Evolutionary conservation across 92 coral and sea anemone genomes (phyloP), one percentile per base, ranked within the genome.

Genomic region (Epizoanthus stellaris): DNA sequence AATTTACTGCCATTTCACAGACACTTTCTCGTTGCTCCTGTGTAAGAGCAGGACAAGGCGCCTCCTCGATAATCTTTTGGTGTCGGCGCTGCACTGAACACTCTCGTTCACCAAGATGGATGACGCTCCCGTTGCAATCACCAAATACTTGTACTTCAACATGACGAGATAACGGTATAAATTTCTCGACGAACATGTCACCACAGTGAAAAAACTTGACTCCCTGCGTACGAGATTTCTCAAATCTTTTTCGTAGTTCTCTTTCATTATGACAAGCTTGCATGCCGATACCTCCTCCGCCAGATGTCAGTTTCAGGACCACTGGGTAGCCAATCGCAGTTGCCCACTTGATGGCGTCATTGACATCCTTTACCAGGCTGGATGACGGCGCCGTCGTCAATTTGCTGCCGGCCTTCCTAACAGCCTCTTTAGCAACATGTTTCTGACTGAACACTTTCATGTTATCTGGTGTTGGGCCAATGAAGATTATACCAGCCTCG

Each of bases 241-340:
- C 25, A 63, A 87, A 82, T 19, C 38, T 62, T 81, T 76, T 73
- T 40, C 75, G 79, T 77, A 91, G 80, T 68, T 91, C 70, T 62
- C 25, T 38, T 5, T 82, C 70, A 58, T 76, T 73, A 14, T 72
- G 30, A 70, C 94, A 91, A 62, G 67, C 20, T 34, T 80, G 75
- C 45, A 88, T 85, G 23, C 94, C 94, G 34, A 91, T 91, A 16
- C 94, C 94, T 17, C 94, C 94, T 21, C 94, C 94, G 15, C 90
- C 94, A 42, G 67, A 66, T 45, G 87, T 56, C 47, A 76, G 13
- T 62, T 91, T 91, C 13, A 88, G 65, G 16, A 91, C 15, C 21
- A 89, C 85, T 34, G 94, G 94, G 58, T 91, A 91, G 64, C 94
- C 94, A 80, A 85, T 80, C 14, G 3, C 43, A 40, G 61, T 15